phyloP scores from a whole-genome alignment of 2,113 vertebrate genomes.

The Ptychochromis oligacanthus region DNA sequence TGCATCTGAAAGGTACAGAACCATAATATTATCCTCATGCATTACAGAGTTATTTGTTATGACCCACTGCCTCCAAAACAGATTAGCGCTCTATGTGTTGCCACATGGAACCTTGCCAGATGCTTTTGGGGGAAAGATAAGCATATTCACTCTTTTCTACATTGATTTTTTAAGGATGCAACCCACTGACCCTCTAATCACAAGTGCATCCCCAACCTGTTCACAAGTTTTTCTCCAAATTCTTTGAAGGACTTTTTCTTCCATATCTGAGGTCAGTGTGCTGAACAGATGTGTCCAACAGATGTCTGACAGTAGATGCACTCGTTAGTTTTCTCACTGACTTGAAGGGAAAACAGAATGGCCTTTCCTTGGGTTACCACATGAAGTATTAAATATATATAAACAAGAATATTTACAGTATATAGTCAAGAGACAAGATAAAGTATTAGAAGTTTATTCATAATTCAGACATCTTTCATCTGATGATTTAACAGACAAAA shows the following conservation, averaged over 20 bases:
- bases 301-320: conserved; percentile 24
- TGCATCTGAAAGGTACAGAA: neutral
- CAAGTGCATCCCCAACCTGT: neutral
- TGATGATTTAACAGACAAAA: neutral
- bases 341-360: neutral
- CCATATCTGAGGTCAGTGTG: conserved; percentile 15
- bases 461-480: neutral
- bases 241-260: conserved; percentile 7
- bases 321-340: conserved; percentile 18
- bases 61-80: conserved; percentile 1
- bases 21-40: neutral
- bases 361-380: conserved; percentile 15
- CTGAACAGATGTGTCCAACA: conserved; percentile 48
- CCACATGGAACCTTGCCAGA: conserved; percentile 1
- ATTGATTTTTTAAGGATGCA: conserved; percentile 5
- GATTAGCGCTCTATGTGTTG: conserved; percentile 20
- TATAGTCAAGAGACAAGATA: neutral
- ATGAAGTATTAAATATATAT: neutral
- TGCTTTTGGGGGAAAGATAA: neutral
- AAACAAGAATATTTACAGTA: neutral
- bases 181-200: neutral
- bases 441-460: neutral
- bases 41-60: conserved; percentile 10
- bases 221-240: neutral
- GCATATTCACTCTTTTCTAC: neutral